These are phyloP conservation scores for Lycaena phlaeas DNA, from an alignment of 2,888 invertebrate species.

Conservation along the genomic window DNA sequence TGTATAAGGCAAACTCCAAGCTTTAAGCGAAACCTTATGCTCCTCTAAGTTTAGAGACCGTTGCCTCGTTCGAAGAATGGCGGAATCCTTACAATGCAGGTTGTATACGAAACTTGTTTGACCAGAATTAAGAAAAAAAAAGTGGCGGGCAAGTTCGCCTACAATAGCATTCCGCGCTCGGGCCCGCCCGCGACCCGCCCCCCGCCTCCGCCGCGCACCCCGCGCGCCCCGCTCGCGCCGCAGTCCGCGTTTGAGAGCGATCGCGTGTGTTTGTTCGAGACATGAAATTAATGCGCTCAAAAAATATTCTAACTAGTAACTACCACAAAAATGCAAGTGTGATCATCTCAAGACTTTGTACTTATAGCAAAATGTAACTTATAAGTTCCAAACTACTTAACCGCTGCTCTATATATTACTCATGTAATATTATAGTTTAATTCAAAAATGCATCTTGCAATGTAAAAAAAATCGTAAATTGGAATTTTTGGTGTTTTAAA, in stretches of 20 bases:
- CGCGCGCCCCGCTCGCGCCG: slow-evolving; percentile 30
- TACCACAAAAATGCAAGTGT: background rate
- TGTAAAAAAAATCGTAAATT: background rate
- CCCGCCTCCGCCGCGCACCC: slow-evolving; percentile 33
- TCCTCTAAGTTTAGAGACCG: slow-evolving; percentile 50
- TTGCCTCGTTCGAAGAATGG: slow-evolving; percentile 61
- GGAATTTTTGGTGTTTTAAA: background rate
- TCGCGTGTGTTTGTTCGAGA: slow-evolving; percentile 35
- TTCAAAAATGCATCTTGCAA: background rate
- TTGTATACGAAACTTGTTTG: slow-evolving; percentile 72
- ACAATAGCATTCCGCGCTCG: slow-evolving; percentile 66
- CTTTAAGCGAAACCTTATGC: slow-evolving; percentile 35
- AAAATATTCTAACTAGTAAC: slow-evolving; percentile 19
- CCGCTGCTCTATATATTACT: background rate
- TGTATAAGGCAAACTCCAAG: slow-evolving; percentile 9
- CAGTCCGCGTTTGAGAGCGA: slow-evolving; percentile 55
- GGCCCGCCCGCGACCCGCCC: slow-evolving; percentile 54
- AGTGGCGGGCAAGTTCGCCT: slow-evolving; percentile 71
- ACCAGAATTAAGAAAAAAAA: slow-evolving; percentile 64
- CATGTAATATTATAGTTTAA: background rate
- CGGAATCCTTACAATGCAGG: slow-evolving; percentile 72
- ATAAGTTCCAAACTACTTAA: background rate
- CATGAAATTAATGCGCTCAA: slow-evolving; percentile 20
- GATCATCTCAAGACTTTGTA: background rate
- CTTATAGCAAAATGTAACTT: background rate